Base-by-base conservation (phyloP, 1,140 invertebrate species). In the Ptiloglossa arizonensis region DNA sequence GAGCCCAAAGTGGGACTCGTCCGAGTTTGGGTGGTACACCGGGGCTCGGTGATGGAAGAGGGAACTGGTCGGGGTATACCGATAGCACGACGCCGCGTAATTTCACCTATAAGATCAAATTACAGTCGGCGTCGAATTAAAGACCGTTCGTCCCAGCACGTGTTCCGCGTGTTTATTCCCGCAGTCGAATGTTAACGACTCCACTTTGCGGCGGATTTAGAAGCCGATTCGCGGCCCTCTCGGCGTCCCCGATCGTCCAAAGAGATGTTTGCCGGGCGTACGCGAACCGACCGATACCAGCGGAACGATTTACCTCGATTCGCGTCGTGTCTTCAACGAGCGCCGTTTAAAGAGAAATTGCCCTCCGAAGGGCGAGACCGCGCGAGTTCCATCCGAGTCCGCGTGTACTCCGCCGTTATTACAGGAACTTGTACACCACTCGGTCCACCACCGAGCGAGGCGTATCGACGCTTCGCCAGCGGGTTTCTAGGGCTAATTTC, bases 81-180 rank as follows among this genome's bases (percentile, higher is more conserved):
- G 74, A 71, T 56, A 59, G 59, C 24, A 24, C 64, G 56, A 68
- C 50, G n/a, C 32, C 35, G 52, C 54, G 73, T 76, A 76, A 76
- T 76, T 69, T 76, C 22, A 13, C 73, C 66, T 68, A 69, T 76
- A 76, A 69, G 64, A 69, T 76, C 22, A 76, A 69, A 76, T 76
- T 76, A 76, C 73, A 69, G 73, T 59, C 66, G 54, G 73, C 66
- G 73, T 22, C 22, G 73, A 76, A 76, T 76, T 76, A 76, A 76
- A 76, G 64, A 59, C 54, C 66, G 41, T 35, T 27, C 41, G 48
- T 69, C 41, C 59, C 60, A n/a, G 50, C 29, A 38, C 41, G 46
- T 50, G 71, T 73, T 54, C 52, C 41, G 29, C 72, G 50, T 74
- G 62, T 74, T 74, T 74, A 56, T 74, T 67, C 38, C 52, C 38